Evolutionary conservation across 2,113 vertebrate genomes (phyloP).

Genomic region (Carassius gibelio): DNA sequence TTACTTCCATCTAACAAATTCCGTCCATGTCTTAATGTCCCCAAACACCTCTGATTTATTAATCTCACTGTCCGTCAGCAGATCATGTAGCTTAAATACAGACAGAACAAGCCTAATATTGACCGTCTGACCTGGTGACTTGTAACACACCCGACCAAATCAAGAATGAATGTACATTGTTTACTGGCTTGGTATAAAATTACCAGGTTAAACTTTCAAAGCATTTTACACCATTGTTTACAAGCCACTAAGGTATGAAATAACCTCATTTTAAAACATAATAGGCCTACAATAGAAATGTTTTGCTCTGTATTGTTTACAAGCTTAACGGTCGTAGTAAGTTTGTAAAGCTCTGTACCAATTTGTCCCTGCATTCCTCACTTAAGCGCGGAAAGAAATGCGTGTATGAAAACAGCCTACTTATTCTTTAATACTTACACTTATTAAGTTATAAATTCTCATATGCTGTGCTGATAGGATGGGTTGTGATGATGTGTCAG

Average conservation of each 20-base stretch:
- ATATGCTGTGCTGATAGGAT: slow-evolving; percentile 38
- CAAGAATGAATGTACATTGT: neutral
- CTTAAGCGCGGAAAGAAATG: neutral
- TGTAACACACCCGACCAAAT: neutral
- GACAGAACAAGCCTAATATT: neutral
- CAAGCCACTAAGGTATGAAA: neutral
- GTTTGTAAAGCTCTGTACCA: neutral
- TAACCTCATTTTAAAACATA: slow-evolving; percentile 9
- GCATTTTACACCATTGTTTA: neutral
- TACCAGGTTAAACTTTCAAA: neutral
- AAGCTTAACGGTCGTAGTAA: neutral
- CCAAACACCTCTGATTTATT: neutral
- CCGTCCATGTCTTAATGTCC: neutral
- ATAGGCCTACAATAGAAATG: neutral
- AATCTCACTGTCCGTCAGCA: neutral
- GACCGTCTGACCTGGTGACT: neutral
- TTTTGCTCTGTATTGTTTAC: slow-evolving; percentile 18
- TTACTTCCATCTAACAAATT: neutral
- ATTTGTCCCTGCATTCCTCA: slow-evolving; percentile 6
- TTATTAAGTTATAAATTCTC: slow-evolving; percentile 53
- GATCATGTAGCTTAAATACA: neutral
- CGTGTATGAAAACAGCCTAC: slow-evolving; percentile 18
- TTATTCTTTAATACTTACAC: slow-evolving; percentile 32
- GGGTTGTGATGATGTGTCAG: slow-evolving; percentile 3
- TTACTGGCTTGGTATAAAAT: neutral